Evolutionary conservation across 2,888 invertebrate genomes (phyloP), one percentile per base, ranked within the genome.

Genomic region (Julus scanicus): DNA sequence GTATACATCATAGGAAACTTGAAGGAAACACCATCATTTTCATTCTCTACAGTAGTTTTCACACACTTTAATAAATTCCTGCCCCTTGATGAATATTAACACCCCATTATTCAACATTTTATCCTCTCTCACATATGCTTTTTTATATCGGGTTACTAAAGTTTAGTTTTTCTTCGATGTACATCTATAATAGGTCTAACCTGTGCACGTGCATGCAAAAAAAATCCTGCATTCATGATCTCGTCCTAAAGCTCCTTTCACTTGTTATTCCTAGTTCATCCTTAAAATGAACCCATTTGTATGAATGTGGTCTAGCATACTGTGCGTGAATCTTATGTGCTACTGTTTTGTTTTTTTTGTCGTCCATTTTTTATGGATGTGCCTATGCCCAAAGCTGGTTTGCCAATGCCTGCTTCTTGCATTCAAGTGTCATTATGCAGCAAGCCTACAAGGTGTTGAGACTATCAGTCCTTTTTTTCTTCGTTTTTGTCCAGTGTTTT

Each of bases 191-290:
- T 53, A 29, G 37, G 3, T 9, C 20, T 80, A 37, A 29, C 13
- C 13, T 80, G 29, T 37, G 80, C 80, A 80, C 80, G 80, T 80
- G 80, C 80, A 80, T 29, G 29, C 37, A 80, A 37, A 80, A 80
- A 80, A 53, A 44, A n/a, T n/a, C 44, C 44, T 44, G 63, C 63
- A 63, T 80, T 80, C 80, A 37, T 80, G 80, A 37, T 80, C 80
- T 29, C 9, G 37, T 29, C 13, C 80, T 29, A 80, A 44, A 37
- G 11, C 37, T 80, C 37, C 80, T 80, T 80, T 80, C 80, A 37
- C 80, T 80, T 80, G 15, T 9, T 37, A 80, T 80, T 13, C 29
- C 4, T 20, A 3, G 71, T n/a, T 8, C 71, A 80, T 37, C 80
- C 80, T 13, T 29, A 4, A 80, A 80, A 80, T 80, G 37, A 80